Conservation (phyloP, 2,888 invertebrate genomes). For the Brenthis daphne region DNA sequence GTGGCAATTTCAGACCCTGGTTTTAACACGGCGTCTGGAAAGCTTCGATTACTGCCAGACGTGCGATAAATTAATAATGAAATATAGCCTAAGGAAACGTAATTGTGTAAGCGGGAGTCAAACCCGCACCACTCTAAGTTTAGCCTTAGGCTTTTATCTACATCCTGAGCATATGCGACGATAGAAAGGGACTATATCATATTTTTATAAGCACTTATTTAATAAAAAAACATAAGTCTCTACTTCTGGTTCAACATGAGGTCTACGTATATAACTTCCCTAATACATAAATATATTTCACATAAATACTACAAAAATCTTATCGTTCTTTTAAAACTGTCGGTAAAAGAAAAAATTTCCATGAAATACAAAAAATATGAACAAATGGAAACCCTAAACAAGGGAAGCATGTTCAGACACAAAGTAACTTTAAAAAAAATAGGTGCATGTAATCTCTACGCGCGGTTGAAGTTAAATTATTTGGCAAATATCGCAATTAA, state of each 20-base stretch:
- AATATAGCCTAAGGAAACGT: slow-evolving; percentile 8
- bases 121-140: slow-evolving; percentile 4
- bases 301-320: no score
- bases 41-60: slow-evolving; percentile 22
- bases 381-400: not conserved
- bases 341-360: not conserved
- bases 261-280: no score
- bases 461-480: no score
- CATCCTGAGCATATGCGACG: no score
- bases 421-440: not conserved
- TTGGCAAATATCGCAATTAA: no score
- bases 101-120: slow-evolving; percentile 2
- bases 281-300: no score
- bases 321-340: not conserved
- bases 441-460: no score
- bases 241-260: no score
- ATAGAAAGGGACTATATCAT: no score
- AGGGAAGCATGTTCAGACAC: not conserved
- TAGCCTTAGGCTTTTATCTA: slow-evolving; percentile 5
- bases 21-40: slow-evolving; percentile 44
- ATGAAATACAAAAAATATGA: no score
- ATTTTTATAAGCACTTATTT: no score
- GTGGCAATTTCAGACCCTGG: slow-evolving; percentile 55
- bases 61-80: slow-evolving; percentile 16
- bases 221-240: no score